Conservation (phyloP, 2,797 vertebrate genomes). For the Rhinatrema bivittatum region DNA sequence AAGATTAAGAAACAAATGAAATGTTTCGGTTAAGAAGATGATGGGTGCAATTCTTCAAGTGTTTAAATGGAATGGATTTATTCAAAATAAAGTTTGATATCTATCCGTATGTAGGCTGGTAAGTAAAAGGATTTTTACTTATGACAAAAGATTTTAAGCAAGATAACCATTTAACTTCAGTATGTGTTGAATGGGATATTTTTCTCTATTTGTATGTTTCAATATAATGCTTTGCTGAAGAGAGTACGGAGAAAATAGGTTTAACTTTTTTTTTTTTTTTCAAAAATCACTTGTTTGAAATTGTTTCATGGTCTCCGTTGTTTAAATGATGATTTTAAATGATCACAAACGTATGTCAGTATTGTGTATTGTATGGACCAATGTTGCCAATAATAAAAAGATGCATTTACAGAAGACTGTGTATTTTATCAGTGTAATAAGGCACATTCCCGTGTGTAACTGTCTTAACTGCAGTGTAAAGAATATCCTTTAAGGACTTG, state of each 20-base stretch:
- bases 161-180: conserved; percentile 66
- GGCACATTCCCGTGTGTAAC: no score
- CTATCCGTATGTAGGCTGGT: conserved; percentile 69
- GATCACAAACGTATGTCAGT: conserved; percentile 71
- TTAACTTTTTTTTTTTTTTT: conserved; percentile 50
- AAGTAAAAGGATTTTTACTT: conserved; percentile 67
- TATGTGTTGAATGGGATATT: conserved; percentile 65
- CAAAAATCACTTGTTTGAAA: conserved; percentile 54
- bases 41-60: conserved; percentile 51
- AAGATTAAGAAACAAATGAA: conserved; percentile 27
- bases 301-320: conserved; percentile 63
- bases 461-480: no score
- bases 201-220: conserved; percentile 68
- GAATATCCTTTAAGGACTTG: no score
- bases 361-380: conserved; percentile 74
- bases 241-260: conserved; percentile 47
- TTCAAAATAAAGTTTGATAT: conserved; percentile 66
- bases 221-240: conserved; percentile 53
- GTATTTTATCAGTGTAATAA: no score
- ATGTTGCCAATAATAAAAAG: conserved; percentile 76
- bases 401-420: conserved; percentile 60
- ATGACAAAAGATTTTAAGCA: conserved; percentile 61
- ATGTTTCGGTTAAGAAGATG: conserved; percentile 33
- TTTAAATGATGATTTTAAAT: conserved; percentile 67
- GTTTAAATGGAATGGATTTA: conserved; percentile 55